Evolutionary conservation across 2,113 vertebrate genomes (phyloP), one percentile per base, ranked within the genome.

Genomic region (Thalassarche chlororhynchos): DNA sequence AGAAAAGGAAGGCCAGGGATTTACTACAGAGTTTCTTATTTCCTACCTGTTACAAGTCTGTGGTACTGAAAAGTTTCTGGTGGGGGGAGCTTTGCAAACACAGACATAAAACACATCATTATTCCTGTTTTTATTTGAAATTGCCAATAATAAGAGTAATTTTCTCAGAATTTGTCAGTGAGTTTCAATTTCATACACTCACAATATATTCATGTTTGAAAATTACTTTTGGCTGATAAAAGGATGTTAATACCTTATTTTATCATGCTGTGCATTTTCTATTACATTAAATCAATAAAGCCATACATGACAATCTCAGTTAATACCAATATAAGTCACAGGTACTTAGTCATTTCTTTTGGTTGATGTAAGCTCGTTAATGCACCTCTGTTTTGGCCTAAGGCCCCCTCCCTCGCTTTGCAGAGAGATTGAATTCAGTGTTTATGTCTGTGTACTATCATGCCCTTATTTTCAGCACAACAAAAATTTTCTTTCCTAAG

Each of bases 211-310:
- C 92, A 93, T 62, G 75, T 87, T 80, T 83, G 69, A 85, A 94
- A 95, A 93, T 95, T 78, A 94, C 74, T 92, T 95, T 81, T 80
- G 85, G 81, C 81, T 90, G 66, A 93, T 94, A 94, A 91, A 92
- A 90, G 26, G 34, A 93, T 64, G 42, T 66, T 96, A 95, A 97
- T 94, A 79, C 51, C 84, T 93, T 85, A 80, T 88, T 91, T 95
- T 93, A 95, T 96, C 71, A 89, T 3, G 5, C 47, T 8, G 25
- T 87, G 49, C 54, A 89, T 95, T 96, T 96, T 96, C 70, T 74
- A 76, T 95, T 76, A 88, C 60, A 68, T 95, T 80, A 87, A 95
- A 91, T 91, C 84, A 78, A 84, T 90, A 87, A 36, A 87, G 61
- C 44, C 64, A 44, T 87, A 71, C 46, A 49, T 38, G 89, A 80